These are phyloP conservation scores for Coelopa frigida DNA, from an alignment of 1,140 invertebrate genomes.

Conservation along the genomic window DNA sequence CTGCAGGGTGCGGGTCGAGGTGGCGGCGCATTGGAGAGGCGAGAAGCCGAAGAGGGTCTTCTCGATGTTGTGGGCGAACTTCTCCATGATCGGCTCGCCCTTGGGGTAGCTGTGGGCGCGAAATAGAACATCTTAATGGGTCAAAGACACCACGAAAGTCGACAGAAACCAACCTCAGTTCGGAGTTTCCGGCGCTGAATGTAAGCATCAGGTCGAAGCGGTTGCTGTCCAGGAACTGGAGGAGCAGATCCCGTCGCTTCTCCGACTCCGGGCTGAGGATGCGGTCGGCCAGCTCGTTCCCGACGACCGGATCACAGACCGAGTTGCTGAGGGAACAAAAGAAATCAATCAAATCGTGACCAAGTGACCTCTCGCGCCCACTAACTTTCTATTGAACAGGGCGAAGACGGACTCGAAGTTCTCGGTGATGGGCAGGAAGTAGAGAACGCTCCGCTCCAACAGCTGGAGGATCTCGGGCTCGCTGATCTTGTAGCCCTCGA, in stretches of 20 bases:
- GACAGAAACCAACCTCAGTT: constrained; percentile 18
- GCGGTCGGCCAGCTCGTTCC: constrained; percentile 36
- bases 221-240: constrained; percentile 33
- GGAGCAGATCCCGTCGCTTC: constrained; percentile 22
- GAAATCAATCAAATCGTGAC: not conserved
- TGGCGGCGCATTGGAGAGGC: constrained; percentile 29
- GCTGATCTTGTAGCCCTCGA: constrained; percentile 59
- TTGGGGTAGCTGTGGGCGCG: constrained; percentile 20
- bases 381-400: constrained; percentile 35
- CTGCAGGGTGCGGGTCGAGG: constrained; percentile 24
- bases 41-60: constrained; percentile 33
- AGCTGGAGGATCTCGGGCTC: constrained; percentile 58
- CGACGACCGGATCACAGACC: constrained; percentile 35
- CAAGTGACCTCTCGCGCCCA: not conserved
- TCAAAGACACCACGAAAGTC: too few species aligned
- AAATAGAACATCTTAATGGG: not conserved
- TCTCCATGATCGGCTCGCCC: constrained; percentile 30
- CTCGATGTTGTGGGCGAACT: constrained; percentile 31
- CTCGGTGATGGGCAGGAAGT: constrained; percentile 61
- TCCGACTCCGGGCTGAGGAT: constrained; percentile 31
- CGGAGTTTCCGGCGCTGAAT: constrained; percentile 32
- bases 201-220: constrained; percentile 36
- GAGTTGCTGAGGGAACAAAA: constrained; percentile 20
- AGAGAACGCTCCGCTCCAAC: constrained; percentile 64
- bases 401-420: constrained; percentile 26